Base-by-base conservation (phyloP, 2,888 invertebrate genomes). In the Chrysotoxum bicinctum region DNA sequence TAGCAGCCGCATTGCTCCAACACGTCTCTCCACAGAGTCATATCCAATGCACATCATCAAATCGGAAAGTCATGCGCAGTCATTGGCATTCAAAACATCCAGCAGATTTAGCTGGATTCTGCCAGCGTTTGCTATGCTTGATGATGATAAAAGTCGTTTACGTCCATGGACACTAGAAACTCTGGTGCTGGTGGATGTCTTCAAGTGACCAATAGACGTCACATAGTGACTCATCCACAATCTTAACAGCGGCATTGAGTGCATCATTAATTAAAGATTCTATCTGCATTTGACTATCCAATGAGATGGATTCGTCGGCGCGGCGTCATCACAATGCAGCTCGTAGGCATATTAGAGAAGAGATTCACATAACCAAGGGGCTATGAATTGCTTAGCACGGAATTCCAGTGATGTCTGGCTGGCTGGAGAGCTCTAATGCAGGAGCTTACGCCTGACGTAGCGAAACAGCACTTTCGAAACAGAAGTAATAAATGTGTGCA, bases 71-170 rank as follows among this genome's bases (percentile, higher is more conserved):
- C 82, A 82, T 73, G 74, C 79, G 21, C 74, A 79, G 43, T 58
- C 83, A 79, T 84, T 84, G 83, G 75, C 83, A 84, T 84, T 79
- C 83, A 75, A 79, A 66, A 52, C 81, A 69, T 75, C 75, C 69
- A 82, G 12, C 72, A 50, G 58, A 10, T 37, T 7, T 8, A 30
- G 43, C 30, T 30, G 0, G 14, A 16, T 35, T 79, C 64, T 35
- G 16, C 21, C 35, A 56, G 14, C 58, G 56, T 66, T n/a, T 48
- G 48, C 45, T 66, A 54, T 56, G 64, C 21, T 64, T 52, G 64
- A 26, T 83, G 74, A 62, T 70, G 78, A 56, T 60, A 70, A 3
- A 10, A 4, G 2, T 1, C 5, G 2, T n/a, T n/a, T 23, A 54
- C 64, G 72, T 68, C 72, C 76, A 72, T 78, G 73, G 69, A 66